These are phyloP conservation scores for Thaumatotibia leucotreta DNA, from an alignment of 1,140 invertebrate genomes.

Conservation along the genomic window DNA sequence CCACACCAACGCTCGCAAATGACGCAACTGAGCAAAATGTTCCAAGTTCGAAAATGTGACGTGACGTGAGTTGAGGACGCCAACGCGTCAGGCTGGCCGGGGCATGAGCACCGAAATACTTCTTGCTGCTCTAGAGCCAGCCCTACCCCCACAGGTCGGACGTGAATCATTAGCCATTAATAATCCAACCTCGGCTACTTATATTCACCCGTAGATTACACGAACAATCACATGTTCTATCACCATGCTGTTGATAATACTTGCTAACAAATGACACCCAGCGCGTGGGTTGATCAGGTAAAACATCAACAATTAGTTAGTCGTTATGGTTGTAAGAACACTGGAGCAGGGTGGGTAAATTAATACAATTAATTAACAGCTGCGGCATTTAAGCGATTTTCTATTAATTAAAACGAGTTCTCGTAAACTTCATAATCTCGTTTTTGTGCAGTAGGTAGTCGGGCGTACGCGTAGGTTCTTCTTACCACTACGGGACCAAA, in stretches of 20 bases:
- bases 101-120: conserved; percentile 2
- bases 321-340: background rate
- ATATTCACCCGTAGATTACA: background rate
- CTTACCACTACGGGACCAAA: too few species aligned
- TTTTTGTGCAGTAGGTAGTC: background rate
- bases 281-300: background rate
- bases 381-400: background rate
- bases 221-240: background rate
- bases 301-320: background rate
- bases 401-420: background rate
- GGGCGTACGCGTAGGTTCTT: too few species aligned
- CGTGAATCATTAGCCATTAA: background rate
- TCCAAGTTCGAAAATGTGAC: conserved; percentile 12
- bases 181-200: background rate
- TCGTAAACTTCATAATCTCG: background rate
- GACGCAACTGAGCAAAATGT: conserved; percentile 9
- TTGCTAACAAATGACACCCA: background rate
- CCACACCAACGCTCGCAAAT: conserved; percentile 1
- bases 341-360: background rate
- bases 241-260: background rate
- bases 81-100: conserved; percentile 5
- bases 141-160: background rate
- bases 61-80: background rate
- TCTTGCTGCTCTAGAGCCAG: background rate
- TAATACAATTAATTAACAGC: background rate